phyloP scores from a whole-genome alignment of 2,797 vertebrate species.

The Sebastes flavidus region DNA sequence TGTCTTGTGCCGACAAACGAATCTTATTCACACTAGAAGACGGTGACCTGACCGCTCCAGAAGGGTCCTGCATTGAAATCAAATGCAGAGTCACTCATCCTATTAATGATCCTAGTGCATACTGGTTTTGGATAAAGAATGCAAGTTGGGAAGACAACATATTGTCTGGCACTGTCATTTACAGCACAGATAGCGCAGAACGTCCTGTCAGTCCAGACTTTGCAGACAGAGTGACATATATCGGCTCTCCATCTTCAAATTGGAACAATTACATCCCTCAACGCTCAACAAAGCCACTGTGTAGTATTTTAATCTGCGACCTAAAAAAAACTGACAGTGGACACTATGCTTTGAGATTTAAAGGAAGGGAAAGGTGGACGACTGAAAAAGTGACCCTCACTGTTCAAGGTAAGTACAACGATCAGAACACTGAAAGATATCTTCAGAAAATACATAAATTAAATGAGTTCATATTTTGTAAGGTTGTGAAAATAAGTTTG shows the following conservation, averaged over 20 bases:
- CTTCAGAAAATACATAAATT: neutral
- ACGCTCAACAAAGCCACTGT: fast-evolving
- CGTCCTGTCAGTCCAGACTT: conserved; percentile 7
- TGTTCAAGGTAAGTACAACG: conserved; percentile 57
- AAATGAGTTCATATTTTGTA: neutral
- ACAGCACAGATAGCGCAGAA: fast-evolving
- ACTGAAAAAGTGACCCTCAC: conserved; percentile 10
- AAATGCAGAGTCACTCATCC: fast-evolving
- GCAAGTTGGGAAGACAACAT: fast-evolving
- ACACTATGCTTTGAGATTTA: conserved; percentile 52
- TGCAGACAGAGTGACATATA: conserved; percentile 40
- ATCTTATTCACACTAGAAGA: fast-evolving
- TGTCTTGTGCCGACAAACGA: fast-evolving
- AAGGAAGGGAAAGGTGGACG: fast-evolving
- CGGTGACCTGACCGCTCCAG: fast-evolving
- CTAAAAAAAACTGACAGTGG: conserved; percentile 68
- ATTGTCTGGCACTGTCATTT: conserved; percentile 41
- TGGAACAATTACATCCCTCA: too few relatives aligned
- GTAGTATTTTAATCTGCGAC: conserved; percentile 58
- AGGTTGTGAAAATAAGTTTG: neutral
- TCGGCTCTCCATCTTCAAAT: fast-evolving
- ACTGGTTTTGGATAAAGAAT: conserved; percentile 76
- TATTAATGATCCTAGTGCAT: fast-evolving
- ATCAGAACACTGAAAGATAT: neutral
- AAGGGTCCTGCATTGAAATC: conserved; percentile 73